These are phyloP conservation scores for Aphodius sticticus DNA, from an alignment of 2,888 invertebrate species.

Conservation along the genomic window DNA sequence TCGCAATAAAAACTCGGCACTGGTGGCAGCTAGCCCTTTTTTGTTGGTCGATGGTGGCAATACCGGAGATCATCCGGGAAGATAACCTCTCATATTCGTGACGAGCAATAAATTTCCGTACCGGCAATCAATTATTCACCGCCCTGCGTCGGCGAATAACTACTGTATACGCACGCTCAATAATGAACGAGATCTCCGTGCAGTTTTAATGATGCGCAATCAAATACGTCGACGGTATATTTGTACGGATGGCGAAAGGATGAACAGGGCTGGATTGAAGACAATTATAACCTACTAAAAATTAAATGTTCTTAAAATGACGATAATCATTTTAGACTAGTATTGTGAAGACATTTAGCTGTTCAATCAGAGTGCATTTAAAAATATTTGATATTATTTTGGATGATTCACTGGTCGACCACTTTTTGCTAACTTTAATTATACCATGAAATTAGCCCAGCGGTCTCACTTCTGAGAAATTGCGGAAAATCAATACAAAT, in stretches of 20 bases:
- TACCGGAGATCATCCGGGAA: not conserved
- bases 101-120: constrained; percentile 4
- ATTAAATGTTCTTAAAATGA: too few species aligned
- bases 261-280: too few species aligned
- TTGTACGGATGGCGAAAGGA: not conserved
- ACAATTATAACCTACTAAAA: too few species aligned
- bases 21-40: not conserved
- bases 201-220: not conserved
- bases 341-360: too few species aligned
- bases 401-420: too few species aligned
- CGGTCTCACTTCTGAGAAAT: too few species aligned
- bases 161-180: not conserved
- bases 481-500: too few species aligned
- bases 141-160: not conserved
- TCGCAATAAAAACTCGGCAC: not conserved
- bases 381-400: too few species aligned
- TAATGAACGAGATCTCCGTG: not conserved
- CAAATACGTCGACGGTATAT: not conserved
- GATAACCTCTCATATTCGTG: not conserved
- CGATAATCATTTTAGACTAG: too few species aligned
- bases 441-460: too few species aligned
- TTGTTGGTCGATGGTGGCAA: not conserved
- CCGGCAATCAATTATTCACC: not conserved
- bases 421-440: too few species aligned
- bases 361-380: too few species aligned